Evolutionary conservation across 2,113 vertebrate genomes (phyloP).

Genomic region (Lycaon pictus): DNA sequence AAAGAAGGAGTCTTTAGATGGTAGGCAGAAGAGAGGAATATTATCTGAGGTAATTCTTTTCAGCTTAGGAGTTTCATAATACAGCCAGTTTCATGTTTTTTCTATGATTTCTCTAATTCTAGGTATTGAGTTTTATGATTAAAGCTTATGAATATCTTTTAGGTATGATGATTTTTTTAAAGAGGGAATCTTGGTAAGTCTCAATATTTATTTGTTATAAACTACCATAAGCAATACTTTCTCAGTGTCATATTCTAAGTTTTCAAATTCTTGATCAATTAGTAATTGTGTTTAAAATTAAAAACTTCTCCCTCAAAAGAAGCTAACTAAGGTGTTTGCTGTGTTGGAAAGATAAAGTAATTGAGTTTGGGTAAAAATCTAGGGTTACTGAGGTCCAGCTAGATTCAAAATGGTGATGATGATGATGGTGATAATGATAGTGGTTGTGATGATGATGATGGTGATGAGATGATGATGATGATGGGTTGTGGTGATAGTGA

Average conservation of each 20-base stretch:
- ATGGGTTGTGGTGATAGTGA: accelerated
- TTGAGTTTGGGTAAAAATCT: background rate
- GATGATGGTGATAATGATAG: accelerated
- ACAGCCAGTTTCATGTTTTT: background rate
- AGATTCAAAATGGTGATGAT: background rate
- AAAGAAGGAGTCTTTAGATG: background rate
- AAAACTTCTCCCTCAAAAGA: background rate
- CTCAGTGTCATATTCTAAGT: background rate
- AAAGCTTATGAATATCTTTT: conserved; percentile 36
- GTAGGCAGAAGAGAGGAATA: background rate
- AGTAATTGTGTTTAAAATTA: conserved; percentile 32
- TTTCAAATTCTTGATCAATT: conserved; percentile 56
- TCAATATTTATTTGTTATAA: conserved; percentile 41
- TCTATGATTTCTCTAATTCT: conserved; percentile 21
- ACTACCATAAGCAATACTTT: background rate
- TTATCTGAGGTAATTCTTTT: background rate
- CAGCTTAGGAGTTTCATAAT: background rate
- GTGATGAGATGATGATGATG: accelerated
- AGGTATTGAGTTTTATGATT: background rate
- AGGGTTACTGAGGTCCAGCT: background rate
- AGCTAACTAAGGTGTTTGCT: background rate
- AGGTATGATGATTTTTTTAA: background rate
- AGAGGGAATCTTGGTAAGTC: background rate
- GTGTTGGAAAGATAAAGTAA: background rate
- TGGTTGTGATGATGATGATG: accelerated